These are phyloP conservation scores for Phaedon cochleariae DNA, from an alignment of 2,888 invertebrate genomes.

Conservation along the genomic window DNA sequence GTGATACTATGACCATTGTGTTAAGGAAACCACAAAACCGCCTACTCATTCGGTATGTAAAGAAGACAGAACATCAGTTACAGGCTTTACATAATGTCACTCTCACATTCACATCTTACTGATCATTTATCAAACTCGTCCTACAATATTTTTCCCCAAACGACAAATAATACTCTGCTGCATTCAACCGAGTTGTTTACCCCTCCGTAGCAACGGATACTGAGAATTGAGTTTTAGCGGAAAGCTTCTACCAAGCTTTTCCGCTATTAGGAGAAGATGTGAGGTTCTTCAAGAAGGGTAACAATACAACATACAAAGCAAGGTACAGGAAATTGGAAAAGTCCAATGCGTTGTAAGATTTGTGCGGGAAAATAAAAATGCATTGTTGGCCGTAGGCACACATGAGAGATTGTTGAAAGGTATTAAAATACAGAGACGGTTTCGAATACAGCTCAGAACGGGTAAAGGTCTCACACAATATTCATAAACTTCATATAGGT, in stretches of 20 bases:
- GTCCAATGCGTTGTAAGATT: slow-evolving; percentile 29
- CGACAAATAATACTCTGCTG: background rate
- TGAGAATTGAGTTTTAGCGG: background rate
- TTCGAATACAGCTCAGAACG: background rate
- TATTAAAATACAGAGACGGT: background rate
- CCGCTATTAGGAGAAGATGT: background rate
- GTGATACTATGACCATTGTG: too few relatives aligned
- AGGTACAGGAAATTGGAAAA: slow-evolving; percentile 36
- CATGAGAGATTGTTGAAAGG: background rate
- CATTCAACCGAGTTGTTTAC: background rate
- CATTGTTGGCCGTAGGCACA: background rate
- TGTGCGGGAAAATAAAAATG: slow-evolving; percentile 19
- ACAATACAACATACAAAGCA: slow-evolving; percentile 37
- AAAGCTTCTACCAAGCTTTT: background rate
- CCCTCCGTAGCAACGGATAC: background rate
- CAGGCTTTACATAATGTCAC: background rate
- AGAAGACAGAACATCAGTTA: background rate
- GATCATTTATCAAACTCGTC: background rate
- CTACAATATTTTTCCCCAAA: background rate
- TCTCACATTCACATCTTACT: background rate
- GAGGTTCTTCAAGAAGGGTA: slow-evolving; percentile 17
- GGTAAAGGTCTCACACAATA: too few relatives aligned
- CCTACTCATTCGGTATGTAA: too few relatives aligned
- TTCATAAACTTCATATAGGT: too few relatives aligned
- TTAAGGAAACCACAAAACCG: too few relatives aligned